Conservation (phyloP, 2,797 vertebrate species). For the Adelosebastes latens region DNA sequence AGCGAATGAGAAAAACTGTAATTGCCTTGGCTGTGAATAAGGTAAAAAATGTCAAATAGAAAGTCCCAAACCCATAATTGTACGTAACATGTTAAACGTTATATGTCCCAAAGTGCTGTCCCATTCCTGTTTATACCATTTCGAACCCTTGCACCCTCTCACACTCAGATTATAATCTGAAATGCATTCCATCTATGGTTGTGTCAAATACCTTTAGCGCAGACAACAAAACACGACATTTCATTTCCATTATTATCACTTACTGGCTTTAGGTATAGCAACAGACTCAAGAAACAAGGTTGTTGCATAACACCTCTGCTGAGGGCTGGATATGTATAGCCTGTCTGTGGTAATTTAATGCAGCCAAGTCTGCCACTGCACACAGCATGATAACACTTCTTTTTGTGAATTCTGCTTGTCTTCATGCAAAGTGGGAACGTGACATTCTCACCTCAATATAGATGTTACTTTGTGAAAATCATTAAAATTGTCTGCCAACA, state of each 20-base stretch:
- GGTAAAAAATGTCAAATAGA: not conserved
- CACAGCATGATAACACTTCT: constrained; percentile 40
- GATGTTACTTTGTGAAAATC: constrained; percentile 58
- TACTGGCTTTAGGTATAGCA: constrained; percentile 10
- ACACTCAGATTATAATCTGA: not conserved
- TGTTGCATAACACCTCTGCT: constrained; percentile 39
- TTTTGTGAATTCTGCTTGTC: constrained; percentile 40
- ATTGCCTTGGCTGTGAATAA: not conserved
- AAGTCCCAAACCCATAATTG: not conserved
- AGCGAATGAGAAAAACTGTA: too few species aligned
- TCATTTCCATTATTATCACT: constrained; percentile 19
- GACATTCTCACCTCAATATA: constrained; percentile 66
- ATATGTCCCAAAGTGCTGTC: not conserved
- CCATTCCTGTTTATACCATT: not conserved
- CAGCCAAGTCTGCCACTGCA: constrained; percentile 42
- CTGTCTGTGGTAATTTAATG: constrained; percentile 44
- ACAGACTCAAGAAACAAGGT: constrained; percentile 19
- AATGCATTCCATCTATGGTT: constrained; percentile 3
- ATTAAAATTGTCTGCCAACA: constrained; percentile 35
- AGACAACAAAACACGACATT: constrained; percentile 11
- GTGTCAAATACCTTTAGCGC: constrained; percentile 28
- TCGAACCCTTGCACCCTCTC: not conserved
- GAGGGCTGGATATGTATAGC: constrained; percentile 44
- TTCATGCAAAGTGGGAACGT: constrained; percentile 49
- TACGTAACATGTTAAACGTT: not conserved